Conservation (phyloP, 2,888 invertebrate species). For the Cancer borealis region DNA sequence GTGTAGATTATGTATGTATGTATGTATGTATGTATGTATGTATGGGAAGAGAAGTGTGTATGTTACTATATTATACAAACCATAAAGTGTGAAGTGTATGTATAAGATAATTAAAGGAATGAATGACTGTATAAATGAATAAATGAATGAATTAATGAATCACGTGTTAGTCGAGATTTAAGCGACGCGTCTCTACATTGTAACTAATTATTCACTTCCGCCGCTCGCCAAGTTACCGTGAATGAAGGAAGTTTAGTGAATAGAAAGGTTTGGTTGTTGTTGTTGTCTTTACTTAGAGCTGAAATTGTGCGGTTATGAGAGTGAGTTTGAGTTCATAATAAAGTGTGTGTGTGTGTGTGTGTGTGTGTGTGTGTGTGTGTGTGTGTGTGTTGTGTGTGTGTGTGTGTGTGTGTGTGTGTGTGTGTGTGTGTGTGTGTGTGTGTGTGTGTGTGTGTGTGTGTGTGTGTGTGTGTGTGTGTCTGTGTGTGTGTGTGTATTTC, state of each 20-base stretch:
- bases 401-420: constrained; percentile 40
- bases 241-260: neutral
- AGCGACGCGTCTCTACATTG: neutral
- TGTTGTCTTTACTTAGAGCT: no score
- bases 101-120: neutral
- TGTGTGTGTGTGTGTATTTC: no score
- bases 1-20: no score
- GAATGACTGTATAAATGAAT: no score
- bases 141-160: neutral
- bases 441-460: neutral
- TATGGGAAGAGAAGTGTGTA: no score
- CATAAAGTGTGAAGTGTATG: neutral
- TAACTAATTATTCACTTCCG: neutral
- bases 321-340: no score
- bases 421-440: neutral
- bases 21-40: no score
- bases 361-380: no score
- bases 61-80: neutral
- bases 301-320: no score
- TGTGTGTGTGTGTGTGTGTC: no score
- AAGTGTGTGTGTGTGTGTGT: no score
- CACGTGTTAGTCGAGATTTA: neutral
- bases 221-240: neutral
- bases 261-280: no score
- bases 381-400: constrained; percentile 45